These are phyloP conservation scores for Campaea margaritaria DNA, from an alignment of 2,888 invertebrate genomes.

Conservation along the genomic window DNA sequence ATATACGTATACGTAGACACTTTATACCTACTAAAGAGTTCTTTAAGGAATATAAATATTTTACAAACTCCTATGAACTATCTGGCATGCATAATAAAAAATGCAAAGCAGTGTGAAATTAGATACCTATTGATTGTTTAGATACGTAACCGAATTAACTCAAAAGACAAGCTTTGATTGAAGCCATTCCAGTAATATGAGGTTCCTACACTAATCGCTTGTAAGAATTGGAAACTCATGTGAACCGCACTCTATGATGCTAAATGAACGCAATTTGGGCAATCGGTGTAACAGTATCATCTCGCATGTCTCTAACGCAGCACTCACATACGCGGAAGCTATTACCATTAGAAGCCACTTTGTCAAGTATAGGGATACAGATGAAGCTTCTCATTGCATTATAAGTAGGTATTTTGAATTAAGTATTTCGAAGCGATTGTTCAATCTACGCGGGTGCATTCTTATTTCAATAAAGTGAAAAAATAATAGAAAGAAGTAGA, in stretches of 20 bases:
- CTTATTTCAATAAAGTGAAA: conserved; percentile 78
- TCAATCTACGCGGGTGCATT: conserved; percentile 82
- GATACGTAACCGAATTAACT: conserved; percentile 64
- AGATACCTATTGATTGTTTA: conserved; percentile 59
- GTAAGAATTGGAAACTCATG: conserved; percentile 69
- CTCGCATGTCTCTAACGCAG: conserved; percentile 70
- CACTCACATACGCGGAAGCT: conserved; percentile 79
- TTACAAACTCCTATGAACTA: conserved; percentile 78
- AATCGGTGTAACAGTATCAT: conserved; percentile 57
- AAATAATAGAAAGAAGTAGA: conserved; percentile 78
- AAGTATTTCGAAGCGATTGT: conserved; percentile 76
- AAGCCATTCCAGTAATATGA: conserved; percentile 82
- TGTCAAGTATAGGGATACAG: conserved; percentile 62
- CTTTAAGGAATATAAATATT: conserved; percentile 51
- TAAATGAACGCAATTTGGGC: conserved; percentile 73
- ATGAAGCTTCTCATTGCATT: conserved; percentile 79
- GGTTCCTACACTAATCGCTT: conserved; percentile 62
- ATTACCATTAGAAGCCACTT: conserved; percentile 75
- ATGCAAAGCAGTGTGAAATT: conserved; percentile 82
- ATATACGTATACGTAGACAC: background rate
- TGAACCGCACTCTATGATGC: conserved; percentile 75
- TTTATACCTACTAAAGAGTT: conserved; percentile 33
- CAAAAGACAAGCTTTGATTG: conserved; percentile 77
- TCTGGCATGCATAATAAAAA: conserved; percentile 82
- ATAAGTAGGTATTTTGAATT: conserved; percentile 56